Percentiles rank a stretch among this genome's conserved stretches.
phyloP scores from a whole-genome alignment of 2,888 invertebrate species.

The Netelia virgata region DNA sequence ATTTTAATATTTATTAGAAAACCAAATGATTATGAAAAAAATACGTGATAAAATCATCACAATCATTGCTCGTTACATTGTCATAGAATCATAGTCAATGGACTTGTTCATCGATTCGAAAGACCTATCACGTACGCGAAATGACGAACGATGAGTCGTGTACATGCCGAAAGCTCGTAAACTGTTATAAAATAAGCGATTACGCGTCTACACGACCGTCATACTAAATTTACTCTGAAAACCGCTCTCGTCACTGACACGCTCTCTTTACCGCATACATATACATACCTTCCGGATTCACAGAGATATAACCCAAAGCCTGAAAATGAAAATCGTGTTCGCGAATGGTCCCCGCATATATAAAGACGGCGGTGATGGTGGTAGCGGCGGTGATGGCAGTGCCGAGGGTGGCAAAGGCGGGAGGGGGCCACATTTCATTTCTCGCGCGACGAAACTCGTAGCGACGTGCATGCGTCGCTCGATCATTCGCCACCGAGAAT shows the following conservation, averaged over 20 bases:
- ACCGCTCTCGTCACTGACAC: slow-evolving; percentile 24
- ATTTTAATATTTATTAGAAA: no score
- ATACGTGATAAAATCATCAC: no score
- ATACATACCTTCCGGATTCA: neutral
- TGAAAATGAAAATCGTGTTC: slow-evolving; percentile 21
- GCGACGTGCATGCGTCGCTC: slow-evolving; percentile 64
- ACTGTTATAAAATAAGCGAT: slow-evolving; percentile 43
- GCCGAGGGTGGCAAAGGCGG: neutral
- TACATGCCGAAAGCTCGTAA: slow-evolving; percentile 24
- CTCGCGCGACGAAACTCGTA: slow-evolving; percentile 60
- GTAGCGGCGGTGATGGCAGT: neutral
- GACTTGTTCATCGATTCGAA: no score
- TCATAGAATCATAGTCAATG: no score
- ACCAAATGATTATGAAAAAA: no score
- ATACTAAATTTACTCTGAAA: slow-evolving; percentile 32
- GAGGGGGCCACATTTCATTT: slow-evolving; percentile 61
- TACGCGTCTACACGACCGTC: slow-evolving; percentile 10
- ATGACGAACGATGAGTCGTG: no score
- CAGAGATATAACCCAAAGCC: slow-evolving; percentile 15
- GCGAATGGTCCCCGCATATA: slow-evolving; percentile 36
- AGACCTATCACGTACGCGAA: no score
- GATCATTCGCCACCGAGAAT: slow-evolving; percentile 61
- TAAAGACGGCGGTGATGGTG: slow-evolving; percentile 17
- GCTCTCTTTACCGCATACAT: slow-evolving; percentile 11
- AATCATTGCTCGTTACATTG: no score